phyloP scores from a whole-genome alignment of 2,888 invertebrate genomes.

The Mythimna vitellina region DNA sequence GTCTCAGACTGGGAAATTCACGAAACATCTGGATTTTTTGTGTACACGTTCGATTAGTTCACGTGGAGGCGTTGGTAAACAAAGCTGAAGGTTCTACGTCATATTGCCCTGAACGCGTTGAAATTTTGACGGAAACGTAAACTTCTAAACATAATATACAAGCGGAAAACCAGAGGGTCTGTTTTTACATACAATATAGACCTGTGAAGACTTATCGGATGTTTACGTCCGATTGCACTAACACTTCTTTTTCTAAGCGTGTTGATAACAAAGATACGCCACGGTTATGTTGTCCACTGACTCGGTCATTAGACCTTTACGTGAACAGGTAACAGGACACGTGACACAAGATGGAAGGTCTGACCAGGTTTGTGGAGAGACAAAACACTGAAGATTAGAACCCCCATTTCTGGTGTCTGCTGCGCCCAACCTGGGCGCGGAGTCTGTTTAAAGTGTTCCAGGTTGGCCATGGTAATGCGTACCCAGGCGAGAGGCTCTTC shows the following conservation, averaged over 20 bases:
- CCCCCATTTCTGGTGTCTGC: too few relatives aligned
- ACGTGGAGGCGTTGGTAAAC: constrained; percentile 8
- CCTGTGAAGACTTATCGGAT: neutral
- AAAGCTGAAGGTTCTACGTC: constrained; percentile 35
- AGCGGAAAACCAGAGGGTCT: neutral
- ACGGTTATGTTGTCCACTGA: too few relatives aligned
- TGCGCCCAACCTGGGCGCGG: too few relatives aligned
- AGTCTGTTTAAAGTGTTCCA: too few relatives aligned
- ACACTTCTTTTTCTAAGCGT: neutral
- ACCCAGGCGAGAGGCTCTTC: too few relatives aligned
- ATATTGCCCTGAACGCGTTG: constrained; percentile 13
- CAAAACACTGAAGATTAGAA: too few relatives aligned
- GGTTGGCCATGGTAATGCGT: too few relatives aligned
- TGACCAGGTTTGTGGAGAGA: too few relatives aligned
- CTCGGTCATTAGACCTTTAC: too few relatives aligned
- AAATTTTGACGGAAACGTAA: constrained; percentile 6
- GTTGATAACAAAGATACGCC: too few relatives aligned
- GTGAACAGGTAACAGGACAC: too few relatives aligned
- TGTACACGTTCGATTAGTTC: constrained; percentile 22
- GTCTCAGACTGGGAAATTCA: constrained; percentile 18
- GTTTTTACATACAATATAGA: neutral
- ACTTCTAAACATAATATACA: neutral
- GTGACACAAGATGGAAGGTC: too few relatives aligned
- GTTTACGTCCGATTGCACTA: neutral
- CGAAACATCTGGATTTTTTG: constrained; percentile 43